Conservation (phyloP, 2,797 vertebrate genomes). For the Smutsia temminckii region DNA sequence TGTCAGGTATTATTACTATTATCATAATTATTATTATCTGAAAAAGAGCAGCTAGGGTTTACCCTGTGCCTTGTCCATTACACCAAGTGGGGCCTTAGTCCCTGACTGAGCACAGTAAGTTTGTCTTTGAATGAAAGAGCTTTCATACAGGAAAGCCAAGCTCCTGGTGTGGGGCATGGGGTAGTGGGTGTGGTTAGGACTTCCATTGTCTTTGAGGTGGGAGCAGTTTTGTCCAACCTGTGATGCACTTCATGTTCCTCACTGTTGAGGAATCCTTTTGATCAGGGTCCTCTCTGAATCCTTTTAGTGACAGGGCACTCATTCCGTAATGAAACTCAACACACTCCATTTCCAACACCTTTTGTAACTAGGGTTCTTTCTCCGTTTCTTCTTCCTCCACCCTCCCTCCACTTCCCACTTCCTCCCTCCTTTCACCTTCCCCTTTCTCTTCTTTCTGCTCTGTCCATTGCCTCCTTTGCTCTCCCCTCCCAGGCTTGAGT, state of each 20-base stretch:
- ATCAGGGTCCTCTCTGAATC: background rate
- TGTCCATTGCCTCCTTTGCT: background rate
- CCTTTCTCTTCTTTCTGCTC: background rate
- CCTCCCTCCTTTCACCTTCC: background rate
- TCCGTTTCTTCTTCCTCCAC: background rate
- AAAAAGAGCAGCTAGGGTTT: background rate
- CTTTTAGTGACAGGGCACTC: background rate
- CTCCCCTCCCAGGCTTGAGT: background rate
- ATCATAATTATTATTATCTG: background rate
- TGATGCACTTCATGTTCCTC: background rate
- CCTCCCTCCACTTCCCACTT: background rate
- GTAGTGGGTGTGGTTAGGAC: background rate
- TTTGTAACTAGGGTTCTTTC: background rate
- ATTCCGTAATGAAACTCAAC: background rate
- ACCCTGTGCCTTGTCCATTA: background rate
- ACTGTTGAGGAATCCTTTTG: background rate
- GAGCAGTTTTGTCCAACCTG: background rate
- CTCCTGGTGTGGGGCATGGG: accelerated
- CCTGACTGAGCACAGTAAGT: background rate
- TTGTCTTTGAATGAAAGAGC: background rate
- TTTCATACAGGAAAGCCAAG: background rate
- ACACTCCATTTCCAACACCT: background rate
- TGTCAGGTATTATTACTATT: background rate
- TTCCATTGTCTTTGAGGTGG: background rate
- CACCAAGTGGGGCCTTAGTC: background rate